Evolutionary conservation across 2,888 invertebrate species (phyloP), one percentile per base, ranked within the genome.

Genomic region (Allygus modestus): DNA sequence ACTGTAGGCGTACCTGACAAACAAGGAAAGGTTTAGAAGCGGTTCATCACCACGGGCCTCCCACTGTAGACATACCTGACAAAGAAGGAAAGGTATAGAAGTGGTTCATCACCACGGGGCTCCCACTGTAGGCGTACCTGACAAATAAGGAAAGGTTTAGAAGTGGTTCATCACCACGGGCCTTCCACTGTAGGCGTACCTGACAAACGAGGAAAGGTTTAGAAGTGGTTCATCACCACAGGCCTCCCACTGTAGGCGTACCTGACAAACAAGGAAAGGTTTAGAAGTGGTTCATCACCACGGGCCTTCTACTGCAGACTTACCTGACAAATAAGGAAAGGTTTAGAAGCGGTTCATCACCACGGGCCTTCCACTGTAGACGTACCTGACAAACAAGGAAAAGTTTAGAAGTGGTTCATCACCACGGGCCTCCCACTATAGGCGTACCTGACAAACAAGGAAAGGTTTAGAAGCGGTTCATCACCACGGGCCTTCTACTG

Each of bases 71-170:
- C 97, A 87, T 92, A 93, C 58, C 92, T 93, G 86, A 23, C 86
- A 85, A 84, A 77, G n/a, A n/a, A n/a, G n/a, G n/a, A n/a, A n/a
- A n/a, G n/a, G n/a, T n/a, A n/a, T n/a, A n/a, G n/a, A n/a, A n/a
- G n/a, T n/a, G n/a, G n/a, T n/a, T n/a, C n/a, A 98, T 92, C 17
- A 99, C 94, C 0, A 98, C 96, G 0, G 98, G 98, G 7, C 92
- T 92, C 0, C 95, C 95, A 15, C 93, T 92, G 89, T 96, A 96
- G 0, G 97, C 97, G 87, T 92, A 93, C 58, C 92, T 93, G 86
- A 23, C 86, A 85, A 84, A 77, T 28, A 33, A 31, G 17, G 17
- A 61, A 61, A 23, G n/a, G n/a, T n/a, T n/a, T n/a, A n/a, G n/a
- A n/a, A n/a, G n/a, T n/a, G n/a, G n/a, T 23, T 58, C 17, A 98